A percentile compares a stretch with the other conserved stretches of the same genome.
These are phyloP conservation scores for Oreochromis grahami DNA, from an alignment of 2,797 vertebrate genomes.

Conservation along the genomic window DNA sequence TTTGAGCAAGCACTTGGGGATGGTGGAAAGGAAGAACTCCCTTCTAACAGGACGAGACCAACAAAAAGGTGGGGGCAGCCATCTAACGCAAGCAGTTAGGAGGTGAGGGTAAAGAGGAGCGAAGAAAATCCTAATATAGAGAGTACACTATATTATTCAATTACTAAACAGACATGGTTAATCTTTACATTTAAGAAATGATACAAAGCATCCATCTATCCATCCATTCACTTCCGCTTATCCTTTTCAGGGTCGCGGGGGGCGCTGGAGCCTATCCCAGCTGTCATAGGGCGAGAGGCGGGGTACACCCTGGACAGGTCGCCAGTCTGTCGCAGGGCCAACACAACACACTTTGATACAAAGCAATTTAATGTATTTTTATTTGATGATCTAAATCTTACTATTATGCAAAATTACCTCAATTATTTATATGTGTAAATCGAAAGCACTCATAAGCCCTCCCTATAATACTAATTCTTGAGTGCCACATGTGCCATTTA, in stretches of 20 bases:
- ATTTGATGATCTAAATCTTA: not conserved
- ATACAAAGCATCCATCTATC: no score
- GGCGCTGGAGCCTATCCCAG: no score
- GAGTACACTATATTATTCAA: not conserved
- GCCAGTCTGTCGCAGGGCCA: no score
- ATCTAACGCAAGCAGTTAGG: not conserved
- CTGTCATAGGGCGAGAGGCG: no score
- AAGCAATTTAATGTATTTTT: not conserved
- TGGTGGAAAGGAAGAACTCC: not conserved
- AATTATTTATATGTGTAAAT: not conserved
- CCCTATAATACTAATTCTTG: not conserved
- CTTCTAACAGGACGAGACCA: not conserved
- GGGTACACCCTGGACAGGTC: no score
- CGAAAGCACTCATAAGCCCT: not conserved
- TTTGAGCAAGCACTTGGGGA: not conserved
- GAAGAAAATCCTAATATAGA: not conserved
- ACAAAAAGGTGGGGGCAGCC: not conserved
- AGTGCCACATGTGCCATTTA: constrained; percentile 12
- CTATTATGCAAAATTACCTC: not conserved
- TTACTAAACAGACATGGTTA: not conserved
- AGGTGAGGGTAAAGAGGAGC: not conserved
- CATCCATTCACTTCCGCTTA: no score
- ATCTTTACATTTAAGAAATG: not conserved
- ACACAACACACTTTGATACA: no score
- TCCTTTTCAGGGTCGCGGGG: no score